Conservation (phyloP, 2,888 invertebrate genomes). For the Ligdia adustata region DNA sequence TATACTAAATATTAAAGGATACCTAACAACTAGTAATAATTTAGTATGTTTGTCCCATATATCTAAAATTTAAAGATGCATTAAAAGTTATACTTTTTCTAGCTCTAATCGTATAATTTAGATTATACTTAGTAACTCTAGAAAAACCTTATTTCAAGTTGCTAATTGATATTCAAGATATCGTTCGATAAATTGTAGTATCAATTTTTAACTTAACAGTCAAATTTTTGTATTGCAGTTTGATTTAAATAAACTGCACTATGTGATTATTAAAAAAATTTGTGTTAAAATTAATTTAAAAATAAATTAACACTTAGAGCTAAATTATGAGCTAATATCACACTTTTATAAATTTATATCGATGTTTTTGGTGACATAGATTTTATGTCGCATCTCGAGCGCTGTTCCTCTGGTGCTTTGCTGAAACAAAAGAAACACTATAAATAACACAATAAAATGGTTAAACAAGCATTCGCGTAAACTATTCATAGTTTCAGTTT, state of each 20-base stretch:
- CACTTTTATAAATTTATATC: constrained; percentile 60
- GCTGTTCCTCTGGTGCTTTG: constrained; percentile 78
- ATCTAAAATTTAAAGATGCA: background rate
- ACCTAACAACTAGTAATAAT: constrained; percentile 5
- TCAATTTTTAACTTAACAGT: too few species aligned
- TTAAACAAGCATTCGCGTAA: too few species aligned
- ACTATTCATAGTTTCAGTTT: too few species aligned
- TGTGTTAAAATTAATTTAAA: constrained; percentile 33
- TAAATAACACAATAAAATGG: too few species aligned
- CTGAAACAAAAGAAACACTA: constrained; percentile 63
- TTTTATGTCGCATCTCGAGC: constrained; percentile 73
- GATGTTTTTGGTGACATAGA: background rate
- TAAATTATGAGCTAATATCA: constrained; percentile 73
- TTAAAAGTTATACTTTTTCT: constrained; percentile 16
- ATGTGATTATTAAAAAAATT: too few species aligned
- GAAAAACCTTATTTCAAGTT: too few species aligned
- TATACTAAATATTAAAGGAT: background rate
- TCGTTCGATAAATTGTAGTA: too few species aligned
- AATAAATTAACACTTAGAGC: constrained; percentile 74
- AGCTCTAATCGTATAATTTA: too few species aligned
- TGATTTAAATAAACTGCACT: too few species aligned
- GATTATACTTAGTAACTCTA: too few species aligned
- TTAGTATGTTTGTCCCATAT: constrained; percentile 6
- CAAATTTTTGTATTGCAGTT: too few species aligned
- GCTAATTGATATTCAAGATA: too few species aligned